A percentile compares a stretch with the other conserved stretches of the same genome.
These are phyloP conservation scores for Trichomalopsis sarcophagae DNA, from an alignment of 1,140 invertebrate species.

Conservation along the genomic window DNA sequence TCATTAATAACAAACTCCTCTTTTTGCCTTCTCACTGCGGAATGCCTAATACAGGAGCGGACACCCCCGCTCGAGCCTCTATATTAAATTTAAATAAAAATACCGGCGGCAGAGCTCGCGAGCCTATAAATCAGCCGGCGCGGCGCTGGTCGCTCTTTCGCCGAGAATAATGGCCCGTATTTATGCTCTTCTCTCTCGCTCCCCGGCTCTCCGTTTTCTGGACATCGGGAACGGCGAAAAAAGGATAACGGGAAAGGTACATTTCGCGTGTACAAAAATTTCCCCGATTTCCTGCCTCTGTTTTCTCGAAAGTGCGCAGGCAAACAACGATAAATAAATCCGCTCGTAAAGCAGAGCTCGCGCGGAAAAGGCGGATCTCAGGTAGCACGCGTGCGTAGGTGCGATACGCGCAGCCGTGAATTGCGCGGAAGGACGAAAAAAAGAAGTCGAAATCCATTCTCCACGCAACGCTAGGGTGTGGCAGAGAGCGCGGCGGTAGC, in stretches of 20 bases:
- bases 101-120: constrained; percentile 69
- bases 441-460: constrained; percentile 40
- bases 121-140: constrained; percentile 71
- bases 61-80: constrained; percentile 64
- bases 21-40: background rate
- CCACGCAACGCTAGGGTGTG: constrained; percentile 64
- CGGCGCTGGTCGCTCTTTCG: constrained; percentile 59
- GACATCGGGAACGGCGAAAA: background rate
- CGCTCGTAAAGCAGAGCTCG: background rate
- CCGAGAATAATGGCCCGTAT: constrained; percentile 73
- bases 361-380: constrained; percentile 29
- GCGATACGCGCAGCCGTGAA: constrained; percentile 36
- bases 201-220: background rate
- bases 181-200: constrained; percentile 66
- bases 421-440: constrained; percentile 24
- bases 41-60: constrained; percentile 63
- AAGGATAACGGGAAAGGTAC: background rate
- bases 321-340: background rate
- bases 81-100: constrained; percentile 77
- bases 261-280: background rate
- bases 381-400: constrained; percentile 43
- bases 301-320: too few relatives aligned
- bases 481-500: constrained; percentile 65
- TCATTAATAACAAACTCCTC: background rate
- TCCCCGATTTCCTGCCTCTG: background rate